phyloP scores from a whole-genome alignment of 2,888 invertebrate genomes.

The Drosophila austrosaltans region DNA sequence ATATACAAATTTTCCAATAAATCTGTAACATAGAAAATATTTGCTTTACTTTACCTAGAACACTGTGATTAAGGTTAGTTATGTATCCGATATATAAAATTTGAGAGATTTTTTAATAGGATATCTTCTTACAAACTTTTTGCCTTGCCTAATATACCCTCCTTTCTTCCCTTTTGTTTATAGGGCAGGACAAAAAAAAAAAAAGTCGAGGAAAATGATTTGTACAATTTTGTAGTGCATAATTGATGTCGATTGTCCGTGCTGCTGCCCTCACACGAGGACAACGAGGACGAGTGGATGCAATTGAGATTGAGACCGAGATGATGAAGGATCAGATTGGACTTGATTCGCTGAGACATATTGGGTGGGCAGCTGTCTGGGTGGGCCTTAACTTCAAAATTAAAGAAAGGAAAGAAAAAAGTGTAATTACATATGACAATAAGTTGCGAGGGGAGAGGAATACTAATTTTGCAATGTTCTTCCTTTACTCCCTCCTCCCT shows the following conservation, averaged over 20 bases:
- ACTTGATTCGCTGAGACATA: not conserved
- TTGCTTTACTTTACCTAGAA: too few species aligned
- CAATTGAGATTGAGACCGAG: conserved; percentile 27
- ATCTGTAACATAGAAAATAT: too few species aligned
- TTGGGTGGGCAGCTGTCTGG: not conserved
- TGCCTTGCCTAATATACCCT: not conserved
- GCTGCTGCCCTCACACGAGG: conserved; percentile 12
- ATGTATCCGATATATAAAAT: too few species aligned
- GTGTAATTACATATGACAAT: too few species aligned
- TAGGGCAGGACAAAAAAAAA: not conserved
- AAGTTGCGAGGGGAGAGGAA: too few species aligned
- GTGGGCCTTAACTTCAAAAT: not conserved
- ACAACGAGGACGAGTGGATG: conserved; percentile 30
- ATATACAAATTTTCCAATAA: too few species aligned
- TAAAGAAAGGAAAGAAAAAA: too few species aligned
- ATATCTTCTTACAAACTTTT: too few species aligned
- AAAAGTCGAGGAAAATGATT: conserved; percentile 48
- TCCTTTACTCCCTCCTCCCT: not conserved
- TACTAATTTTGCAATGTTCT: too few species aligned
- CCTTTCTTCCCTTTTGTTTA: not conserved
- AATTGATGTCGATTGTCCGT: conserved; percentile 61
- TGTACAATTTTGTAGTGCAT: conserved; percentile 58
- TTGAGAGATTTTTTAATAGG: too few species aligned
- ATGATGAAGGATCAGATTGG: not conserved
- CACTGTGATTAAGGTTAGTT: too few species aligned